Evolutionary conservation across 1,140 invertebrate genomes (phyloP).

Genomic region (Amphibalanus amphitrite): DNA sequence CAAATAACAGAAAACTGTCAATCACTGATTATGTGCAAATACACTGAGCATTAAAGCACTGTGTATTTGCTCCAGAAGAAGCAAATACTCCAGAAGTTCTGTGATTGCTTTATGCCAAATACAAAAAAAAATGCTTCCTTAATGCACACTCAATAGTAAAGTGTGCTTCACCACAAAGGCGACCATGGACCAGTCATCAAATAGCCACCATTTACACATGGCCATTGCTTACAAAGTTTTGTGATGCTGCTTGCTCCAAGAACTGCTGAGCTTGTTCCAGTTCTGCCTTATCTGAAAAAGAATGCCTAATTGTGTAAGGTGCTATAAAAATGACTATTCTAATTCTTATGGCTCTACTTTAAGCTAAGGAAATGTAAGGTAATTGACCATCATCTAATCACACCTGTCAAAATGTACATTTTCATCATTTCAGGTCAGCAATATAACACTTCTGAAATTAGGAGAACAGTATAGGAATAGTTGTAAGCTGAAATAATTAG

Average conservation of each 20-base stretch:
- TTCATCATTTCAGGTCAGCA: constrained; percentile 1
- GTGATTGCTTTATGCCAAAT: neutral
- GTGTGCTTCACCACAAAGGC: constrained; percentile 4
- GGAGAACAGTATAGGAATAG: no score
- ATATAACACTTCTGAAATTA: neutral
- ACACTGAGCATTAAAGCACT: neutral
- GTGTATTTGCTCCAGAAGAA: neutral
- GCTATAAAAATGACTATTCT: constrained; percentile 9
- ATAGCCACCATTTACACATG: no score
- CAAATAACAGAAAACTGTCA: constrained; percentile 1
- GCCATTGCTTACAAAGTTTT: constrained; percentile 54
- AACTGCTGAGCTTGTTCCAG: constrained; percentile 77
- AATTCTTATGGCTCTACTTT: constrained; percentile 5
- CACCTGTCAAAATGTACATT: constrained; percentile 8
- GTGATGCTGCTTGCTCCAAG: constrained; percentile 77
- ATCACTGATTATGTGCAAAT: neutral
- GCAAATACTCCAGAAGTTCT: neutral
- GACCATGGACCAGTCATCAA: neutral
- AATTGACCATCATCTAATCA: neutral
- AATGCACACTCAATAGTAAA: neutral
- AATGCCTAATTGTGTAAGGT: constrained; percentile 12
- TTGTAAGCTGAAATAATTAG: no score
- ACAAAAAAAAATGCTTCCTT: constrained; percentile 3
- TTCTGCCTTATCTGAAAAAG: constrained; percentile 78
- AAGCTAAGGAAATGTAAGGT: neutral